Percentiles rank a stretch among this genome's conserved stretches.
These are phyloP conservation scores for Todus mexicanus DNA, from an alignment of 2,797 vertebrate genomes.

Conservation along the genomic window DNA sequence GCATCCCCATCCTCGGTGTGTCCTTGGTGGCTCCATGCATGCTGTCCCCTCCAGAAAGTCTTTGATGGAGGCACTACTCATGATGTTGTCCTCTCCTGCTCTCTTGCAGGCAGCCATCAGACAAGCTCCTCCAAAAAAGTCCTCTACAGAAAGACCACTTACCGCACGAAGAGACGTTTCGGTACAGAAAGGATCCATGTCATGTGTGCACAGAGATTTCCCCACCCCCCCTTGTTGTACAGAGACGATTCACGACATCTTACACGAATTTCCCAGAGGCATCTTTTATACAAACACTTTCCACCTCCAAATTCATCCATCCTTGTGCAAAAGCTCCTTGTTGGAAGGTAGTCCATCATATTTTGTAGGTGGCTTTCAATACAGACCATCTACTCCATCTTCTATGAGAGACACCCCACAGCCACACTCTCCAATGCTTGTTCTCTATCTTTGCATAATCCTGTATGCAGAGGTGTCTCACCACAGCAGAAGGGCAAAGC, in stretches of 20 bases:
- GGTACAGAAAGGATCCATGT: neutral
- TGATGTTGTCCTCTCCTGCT: neutral
- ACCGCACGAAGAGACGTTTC: neutral
- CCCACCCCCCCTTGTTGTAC: neutral
- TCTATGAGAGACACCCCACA: rapidly evolving
- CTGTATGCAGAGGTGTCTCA: rapidly evolving
- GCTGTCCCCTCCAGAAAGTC: neutral
- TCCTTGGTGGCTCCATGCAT: rapidly evolving
- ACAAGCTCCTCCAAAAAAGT: neutral
- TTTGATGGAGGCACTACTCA: neutral
- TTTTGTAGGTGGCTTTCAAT: neutral
- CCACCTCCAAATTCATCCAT: neutral
- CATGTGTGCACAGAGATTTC: rapidly evolving
- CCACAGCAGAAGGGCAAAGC: neutral
- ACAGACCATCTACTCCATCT: neutral
- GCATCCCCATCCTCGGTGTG: neutral
- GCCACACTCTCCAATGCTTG: rapidly evolving
- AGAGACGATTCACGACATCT: neutral
- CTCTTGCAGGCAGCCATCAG: neutral
- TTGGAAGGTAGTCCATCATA: neutral
- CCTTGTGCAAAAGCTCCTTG: neutral
- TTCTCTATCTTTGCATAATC: neutral
- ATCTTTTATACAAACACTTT: neutral
- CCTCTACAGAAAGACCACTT: neutral
- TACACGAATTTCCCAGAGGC: neutral